Evolutionary conservation across 2,113 vertebrate genomes (phyloP), one percentile per base, ranked within the genome.

Genomic region (Oceanites oceanicus): DNA sequence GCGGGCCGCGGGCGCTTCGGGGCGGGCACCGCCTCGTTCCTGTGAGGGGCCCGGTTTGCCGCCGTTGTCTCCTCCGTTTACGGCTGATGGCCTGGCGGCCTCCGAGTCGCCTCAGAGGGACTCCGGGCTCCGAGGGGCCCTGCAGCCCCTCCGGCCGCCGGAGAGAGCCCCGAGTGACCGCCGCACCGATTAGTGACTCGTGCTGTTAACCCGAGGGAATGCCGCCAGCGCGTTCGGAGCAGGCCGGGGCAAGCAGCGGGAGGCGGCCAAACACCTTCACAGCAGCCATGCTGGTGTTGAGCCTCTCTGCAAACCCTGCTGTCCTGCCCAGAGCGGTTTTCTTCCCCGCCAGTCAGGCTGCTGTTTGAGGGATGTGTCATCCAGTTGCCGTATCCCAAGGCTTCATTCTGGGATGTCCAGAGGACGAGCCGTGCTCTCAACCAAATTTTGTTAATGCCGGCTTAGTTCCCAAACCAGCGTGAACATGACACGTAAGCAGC

Each of bases 141-240:
- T 19, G n/a, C 25, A 40, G 70, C 34, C 82, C 13, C 5, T 61
- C 23, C 2, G 10, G 34, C 53, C 20, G 44, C 66, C 9, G 68
- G 27, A 16, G 49, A 50, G 45, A 5, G 38, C 2, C 22, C 42
- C 1, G 16, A 5, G 27, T 17, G 38, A 17, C 50, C 30, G 0
- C 10, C 52, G 19, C 29, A 8, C 16, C 56, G 2, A 2, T 1
- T 3, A 16, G 42, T 5, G n/a, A 16, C 21, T 62, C 2, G n/a
- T 25, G 34, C 56, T 38, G 26, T 50, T 75, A 58, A 7, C 14
- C 32, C 5, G 12, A 7, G 38, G 76, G 25, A 29, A 6, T 47
- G n/a, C 8, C 32, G 40, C 58, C 23, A 5, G 20, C 13, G 3
- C 7, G 47, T 12, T 49, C 7, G 4, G 47, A 30, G 32, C 27